Evolutionary conservation across 2,888 invertebrate genomes (phyloP), one percentile per base, ranked within the genome.

Genomic region (Molanna angustata): DNA sequence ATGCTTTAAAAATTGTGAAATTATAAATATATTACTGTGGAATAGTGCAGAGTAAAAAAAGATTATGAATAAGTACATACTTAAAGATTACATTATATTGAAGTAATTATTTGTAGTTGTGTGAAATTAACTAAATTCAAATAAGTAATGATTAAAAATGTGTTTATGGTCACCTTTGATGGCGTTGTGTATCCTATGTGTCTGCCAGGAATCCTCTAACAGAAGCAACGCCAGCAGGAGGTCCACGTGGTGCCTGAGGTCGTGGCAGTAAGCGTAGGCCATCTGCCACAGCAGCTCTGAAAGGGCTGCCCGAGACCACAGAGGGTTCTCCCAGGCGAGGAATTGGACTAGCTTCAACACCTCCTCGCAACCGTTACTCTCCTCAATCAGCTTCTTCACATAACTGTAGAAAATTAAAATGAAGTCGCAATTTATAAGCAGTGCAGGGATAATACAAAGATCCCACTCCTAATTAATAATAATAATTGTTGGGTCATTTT

Each of bases 311-410:
- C 91, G 86, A 21, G 95, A 95, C 74, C 96, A 93, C 62, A 88
- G 88, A 18, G 94, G 93, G 75, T 97, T 95, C 72, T 97, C 97
- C 96, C 96, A 97, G 66, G 93, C 92, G 69, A 94, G 86, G 73
- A 91, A 97, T 76, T 95, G 91, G 31, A 97, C 73, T 55, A 97
- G 74, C 67, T 92, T 88, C 39, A 93, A 81, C 2, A 92, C 90
- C 61, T 97, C 96, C 60, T 97, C 96, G 43, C 91, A 89, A 37
- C 88, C 85, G 70, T 91, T 93, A 40, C 92, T 90, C 67, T 97
- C 96, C 71, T 96, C 96, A 13, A 96, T 91, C 37, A 97, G 76
- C 71, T 96, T 96, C 70, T 97, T 97, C 66, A 96, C 88, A 68
- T 93, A 94, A 61, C 87, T 88, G 62, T 40, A 68, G 67, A 56